Evolutionary conservation across 2,888 invertebrate species (phyloP), one percentile per base, ranked within the genome.

Genomic region (Lasioglossum villosulum): DNA sequence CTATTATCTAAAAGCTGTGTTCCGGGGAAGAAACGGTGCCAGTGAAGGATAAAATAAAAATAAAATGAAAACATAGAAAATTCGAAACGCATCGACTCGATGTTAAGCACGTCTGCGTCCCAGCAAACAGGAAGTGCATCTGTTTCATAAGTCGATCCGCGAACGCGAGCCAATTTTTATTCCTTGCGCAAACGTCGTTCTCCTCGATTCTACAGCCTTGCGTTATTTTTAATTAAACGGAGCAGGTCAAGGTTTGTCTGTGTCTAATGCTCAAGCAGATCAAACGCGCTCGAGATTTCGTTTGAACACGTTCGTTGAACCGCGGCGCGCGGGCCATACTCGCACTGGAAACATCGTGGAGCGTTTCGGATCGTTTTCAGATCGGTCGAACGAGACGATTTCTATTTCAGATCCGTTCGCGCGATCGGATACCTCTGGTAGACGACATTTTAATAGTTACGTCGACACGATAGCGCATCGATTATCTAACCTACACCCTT

Each of bases 401-500:
- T 85, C 76, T 84, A 83, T 74, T 85, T 75, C 52, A 84, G 83
- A 72, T 84, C 75, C 66, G 56, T 56, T 75, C n/a, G n/a, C 27
- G 30, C 59, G 74, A 86, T 87, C 81, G 59, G 48, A 81, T 86
- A 86, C 72, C 75, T 56, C 0, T 23, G 87, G 30, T 59, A 86
- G 70, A 34, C 63, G 84, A 87, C 84, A 86, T 80, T 87, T 87
- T 78, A 82, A 88, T 84, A 84, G 87, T 88, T 81, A 83, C 81
- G 81, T 80, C 75, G 79, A 73, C 63, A 73, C 73, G 77, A 77
- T 83, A 23, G 66, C 79, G 83, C 83, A 78, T 78, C 85, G 80
- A 85, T 88, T 88, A 88, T 85, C 85, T 88, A 87, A 88, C 87
- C 81, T 63, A 48, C 48, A 83, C 87, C 78, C 75, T 80, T 79